Percentiles rank a stretch among this genome's conserved stretches.
phyloP scores from a whole-genome alignment of 2,888 invertebrate species.

The Scaptomyza reducta region DNA sequence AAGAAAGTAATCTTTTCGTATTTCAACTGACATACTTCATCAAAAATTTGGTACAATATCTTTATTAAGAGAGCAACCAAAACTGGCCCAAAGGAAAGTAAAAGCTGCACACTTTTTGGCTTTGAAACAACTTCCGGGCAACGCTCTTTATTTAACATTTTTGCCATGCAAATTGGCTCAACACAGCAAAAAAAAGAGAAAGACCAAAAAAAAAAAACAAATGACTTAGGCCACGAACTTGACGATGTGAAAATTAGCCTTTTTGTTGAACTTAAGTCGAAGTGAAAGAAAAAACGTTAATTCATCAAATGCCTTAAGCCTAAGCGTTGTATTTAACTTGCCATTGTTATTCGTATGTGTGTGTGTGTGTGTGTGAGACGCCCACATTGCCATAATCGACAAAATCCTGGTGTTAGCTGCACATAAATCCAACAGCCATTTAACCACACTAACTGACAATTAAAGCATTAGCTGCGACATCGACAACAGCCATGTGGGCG shows the following conservation, averaged over 20 bases:
- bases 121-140: slow-evolving; percentile 63
- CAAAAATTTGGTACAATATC: slow-evolving; percentile 2
- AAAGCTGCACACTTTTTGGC: slow-evolving; percentile 26
- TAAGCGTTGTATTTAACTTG: slow-evolving; percentile 29
- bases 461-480: slow-evolving; percentile 66
- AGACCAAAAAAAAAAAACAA: slow-evolving; percentile 32
- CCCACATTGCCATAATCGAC: slow-evolving; percentile 25
- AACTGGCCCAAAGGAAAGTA: slow-evolving; percentile 34
- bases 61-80: slow-evolving; percentile 23
- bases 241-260: slow-evolving; percentile 70
- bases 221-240: slow-evolving; percentile 72
- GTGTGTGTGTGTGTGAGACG: slow-evolving; percentile 3
- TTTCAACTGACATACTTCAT: not conserved
- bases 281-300: slow-evolving; percentile 11
- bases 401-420: slow-evolving; percentile 3
- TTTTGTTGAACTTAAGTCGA: slow-evolving; percentile 47
- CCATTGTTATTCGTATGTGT: slow-evolving; percentile 24
- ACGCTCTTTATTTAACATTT: slow-evolving; percentile 28
- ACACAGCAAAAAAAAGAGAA: slow-evolving; percentile 35
- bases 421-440: slow-evolving; percentile 66
- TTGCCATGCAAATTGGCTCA: slow-evolving; percentile 64
- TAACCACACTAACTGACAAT: slow-evolving; percentile 72
- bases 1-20: not conserved
- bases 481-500: slow-evolving; percentile 57
- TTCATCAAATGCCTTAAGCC: slow-evolving; percentile 20